Base-by-base conservation (phyloP, 2,888 invertebrate species). In the Dastarcus helophoroides region DNA sequence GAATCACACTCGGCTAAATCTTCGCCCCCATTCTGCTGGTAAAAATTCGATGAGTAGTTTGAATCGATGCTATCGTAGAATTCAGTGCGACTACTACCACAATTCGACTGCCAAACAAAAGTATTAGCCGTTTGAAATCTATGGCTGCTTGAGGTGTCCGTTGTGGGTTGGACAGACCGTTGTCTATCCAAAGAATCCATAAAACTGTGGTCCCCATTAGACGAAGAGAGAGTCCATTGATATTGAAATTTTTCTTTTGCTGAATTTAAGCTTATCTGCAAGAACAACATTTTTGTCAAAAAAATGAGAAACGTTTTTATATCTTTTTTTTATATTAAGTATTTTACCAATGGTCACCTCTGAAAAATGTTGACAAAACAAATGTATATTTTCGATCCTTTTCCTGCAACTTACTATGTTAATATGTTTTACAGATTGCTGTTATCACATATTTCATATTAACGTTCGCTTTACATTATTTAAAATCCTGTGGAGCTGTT, bases 61-160 rank as follows among this genome's bases (percentile, higher is more conserved):
- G 67, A 71, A 53, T 73, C 72, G 57, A 79, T 76, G 56, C 78
- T 79, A 56, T 79, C 79, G 53, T 77, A 79, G 55, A 73, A 79
- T 33, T 59, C 58, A 31, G 43, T 48, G 13, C 39, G 33, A 12
- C 64, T 50, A 56, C 67, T 46, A 4, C 34, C 27, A 38, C 47
- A 26, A 47, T 53, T 53, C 44, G 57, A 37, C 44, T 56, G 61
- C 76, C 67, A 77, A 48, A 67, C 64, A 49, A 61, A 70, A 49
- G 63, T 73, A 54, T 62, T 68, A 43, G 62, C 63, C 25, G 64
- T 66, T 40, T 64, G 62, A 41, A 58, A 60, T 22, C 51, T 42
- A 24, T 48, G 46, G 40, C 44, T 47, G 36, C 48, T 50, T 15
- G 53, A 52, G 28, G 41, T 50, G 33, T 50, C 53, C 34, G 54